Evolutionary conservation across 2,888 invertebrate species (phyloP), one percentile per base, ranked within the genome.

Genomic region (Eupithecia centaureata): DNA sequence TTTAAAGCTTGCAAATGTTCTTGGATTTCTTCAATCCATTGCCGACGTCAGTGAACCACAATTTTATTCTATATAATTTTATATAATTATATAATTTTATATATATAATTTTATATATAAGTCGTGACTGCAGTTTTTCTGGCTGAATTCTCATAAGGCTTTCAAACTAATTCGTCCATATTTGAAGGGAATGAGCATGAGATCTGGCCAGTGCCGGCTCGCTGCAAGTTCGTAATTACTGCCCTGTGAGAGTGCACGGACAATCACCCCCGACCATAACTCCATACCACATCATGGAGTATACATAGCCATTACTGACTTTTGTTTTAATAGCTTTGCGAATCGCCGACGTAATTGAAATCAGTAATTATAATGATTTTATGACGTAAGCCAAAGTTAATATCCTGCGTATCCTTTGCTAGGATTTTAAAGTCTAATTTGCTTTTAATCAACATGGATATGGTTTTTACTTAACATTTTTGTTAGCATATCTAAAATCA

Each of bases 161-260:
- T 4, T 18, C 22, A 22, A 47, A 47, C 47, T 47, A 22, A 22
- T 32, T 57, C 56, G 30, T 28, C n/a, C 15, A 27, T 52, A 52
- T 47, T 47, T 27, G 27, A 52, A 52, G 52, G 52, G 52, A 52
- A 52, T 27, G 52, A 52, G 52, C 52, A 27, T 52, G 52, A 27
- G 52, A 52, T 52, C 52, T 52, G 52, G 56, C 56, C 30, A 57
- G 52, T 27, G 52, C 52, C 52, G 66, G 62, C 68, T 61, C 64
- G 64, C 66, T 59, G 65, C 65, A 38, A 22, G 63, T 57, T 56
- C 81, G 82, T 85, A 86, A 87, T 87, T 84, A 85, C 84, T 88
- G 86, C 86, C 86, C 47, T 47, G 87, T 87, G 87, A 87, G 88
- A 88, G 85, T 85, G 85, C 83, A 84, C 85, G 88, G 89, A 74